Evolutionary conservation across 2,113 vertebrate genomes (phyloP).

Genomic region (Condylura cristata): DNA sequence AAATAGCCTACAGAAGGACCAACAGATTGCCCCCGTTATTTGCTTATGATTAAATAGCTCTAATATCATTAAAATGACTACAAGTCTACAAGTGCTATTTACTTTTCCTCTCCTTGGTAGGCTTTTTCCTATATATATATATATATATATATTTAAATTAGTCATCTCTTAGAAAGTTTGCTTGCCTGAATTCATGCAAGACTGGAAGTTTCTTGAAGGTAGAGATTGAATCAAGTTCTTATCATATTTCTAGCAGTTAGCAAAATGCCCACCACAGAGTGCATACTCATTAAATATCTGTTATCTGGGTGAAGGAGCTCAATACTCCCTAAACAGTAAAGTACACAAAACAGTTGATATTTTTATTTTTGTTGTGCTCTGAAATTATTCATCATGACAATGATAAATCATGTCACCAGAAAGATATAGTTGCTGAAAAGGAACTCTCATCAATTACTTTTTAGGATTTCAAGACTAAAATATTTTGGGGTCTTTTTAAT

Average conservation of each 20-base stretch:
- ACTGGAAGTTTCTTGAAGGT: neutral
- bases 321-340: neutral
- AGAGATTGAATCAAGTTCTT: neutral
- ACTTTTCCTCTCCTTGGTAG: neutral
- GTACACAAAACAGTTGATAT: neutral
- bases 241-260: neutral
- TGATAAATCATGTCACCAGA: neutral
- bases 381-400: neutral
- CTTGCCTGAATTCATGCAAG: neutral
- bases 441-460: neutral
- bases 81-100: neutral
- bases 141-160: slow-evolving; percentile 5
- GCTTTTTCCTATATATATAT: neutral
- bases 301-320: neutral
- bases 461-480: slow-evolving; percentile 8
- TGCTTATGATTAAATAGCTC: slow-evolving; percentile 19
- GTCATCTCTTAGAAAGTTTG: neutral
- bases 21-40: neutral
- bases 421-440: neutral
- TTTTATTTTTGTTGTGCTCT: slow-evolving; percentile 17
- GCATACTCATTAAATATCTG: neutral
- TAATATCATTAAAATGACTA: slow-evolving; percentile 35
- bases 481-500: neutral
- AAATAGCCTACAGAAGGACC: slow-evolving; percentile 9
- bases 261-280: neutral